A percentile compares a stretch with the other conserved stretches of the same genome.
Evolutionary conservation across 2,797 vertebrate species (phyloP).

Genomic region (Micromesistius poutassou): DNA sequence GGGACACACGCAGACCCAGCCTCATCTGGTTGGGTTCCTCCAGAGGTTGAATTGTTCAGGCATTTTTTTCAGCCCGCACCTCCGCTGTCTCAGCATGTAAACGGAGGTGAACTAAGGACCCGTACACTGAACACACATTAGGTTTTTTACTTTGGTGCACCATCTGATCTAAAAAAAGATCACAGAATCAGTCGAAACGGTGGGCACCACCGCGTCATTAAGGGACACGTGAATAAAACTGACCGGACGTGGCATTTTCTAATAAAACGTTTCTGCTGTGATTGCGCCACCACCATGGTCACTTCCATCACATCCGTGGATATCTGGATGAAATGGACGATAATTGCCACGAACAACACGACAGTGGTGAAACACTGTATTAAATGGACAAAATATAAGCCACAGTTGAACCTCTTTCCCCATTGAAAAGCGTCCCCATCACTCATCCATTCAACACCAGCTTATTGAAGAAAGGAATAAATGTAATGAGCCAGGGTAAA

Average conservation of each 20-base stretch:
- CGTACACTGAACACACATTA: slow-evolving; percentile 5
- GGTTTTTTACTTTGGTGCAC: too few species aligned
- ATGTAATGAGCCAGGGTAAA: slow-evolving; percentile 14
- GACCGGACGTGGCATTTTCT: too few species aligned
- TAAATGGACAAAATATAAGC: not conserved
- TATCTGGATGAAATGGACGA: not conserved
- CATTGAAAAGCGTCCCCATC: not conserved
- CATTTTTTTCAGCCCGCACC: slow-evolving; percentile 8
- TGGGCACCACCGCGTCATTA: too few species aligned
- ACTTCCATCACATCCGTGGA: too few species aligned
- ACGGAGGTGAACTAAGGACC: slow-evolving; percentile 23
- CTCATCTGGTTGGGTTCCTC: slow-evolving; percentile 32
- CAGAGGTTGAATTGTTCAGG: slow-evolving; percentile 19
- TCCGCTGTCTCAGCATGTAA: slow-evolving; percentile 7
- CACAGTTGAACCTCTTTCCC: not conserved
- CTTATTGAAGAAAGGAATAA: not conserved
- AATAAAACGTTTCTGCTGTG: too few species aligned
- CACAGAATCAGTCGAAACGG: too few species aligned
- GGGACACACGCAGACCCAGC: slow-evolving; percentile 6
- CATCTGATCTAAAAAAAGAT: too few species aligned
- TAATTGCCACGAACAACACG: not conserved
- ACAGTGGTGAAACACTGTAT: not conserved
- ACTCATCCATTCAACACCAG: slow-evolving; percentile 4
- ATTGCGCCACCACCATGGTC: too few species aligned
- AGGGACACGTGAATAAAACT: too few species aligned